phyloP scores from a whole-genome alignment of 2,888 invertebrate genomes.

The Lasioglossum villosulum region DNA sequence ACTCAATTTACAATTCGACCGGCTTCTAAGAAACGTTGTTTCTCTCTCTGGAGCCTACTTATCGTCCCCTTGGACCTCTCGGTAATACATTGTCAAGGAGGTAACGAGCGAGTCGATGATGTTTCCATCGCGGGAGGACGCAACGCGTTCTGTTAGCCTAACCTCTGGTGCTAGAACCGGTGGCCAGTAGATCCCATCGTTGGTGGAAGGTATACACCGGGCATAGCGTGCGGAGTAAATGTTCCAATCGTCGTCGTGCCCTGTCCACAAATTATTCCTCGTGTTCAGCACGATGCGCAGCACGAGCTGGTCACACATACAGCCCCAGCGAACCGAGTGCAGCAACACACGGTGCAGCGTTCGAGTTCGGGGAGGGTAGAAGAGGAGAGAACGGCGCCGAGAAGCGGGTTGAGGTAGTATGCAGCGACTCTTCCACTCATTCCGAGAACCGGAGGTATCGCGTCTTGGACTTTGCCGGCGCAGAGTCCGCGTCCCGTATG shows the following conservation, averaged over 20 bases:
- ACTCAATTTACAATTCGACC: slow-evolving; percentile 17
- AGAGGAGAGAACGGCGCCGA: slow-evolving; percentile 8
- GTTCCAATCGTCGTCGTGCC: slow-evolving; percentile 80
- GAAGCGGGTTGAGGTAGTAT: slow-evolving; percentile 8
- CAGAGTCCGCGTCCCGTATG: slow-evolving; percentile 76
- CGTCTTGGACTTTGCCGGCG: slow-evolving; percentile 69
- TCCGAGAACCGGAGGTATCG: slow-evolving; percentile 75
- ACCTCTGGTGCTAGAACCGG: slow-evolving; percentile 61
- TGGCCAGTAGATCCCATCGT: slow-evolving; percentile 71
- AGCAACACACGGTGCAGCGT: slow-evolving; percentile 48
- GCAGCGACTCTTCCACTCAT: slow-evolving; percentile 70
- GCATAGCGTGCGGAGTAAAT: slow-evolving; percentile 76
- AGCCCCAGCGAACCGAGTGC: slow-evolving; percentile 12
- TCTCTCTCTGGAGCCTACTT: not conserved
- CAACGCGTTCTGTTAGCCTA: slow-evolving; percentile 50
- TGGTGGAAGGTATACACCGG: slow-evolving; percentile 62
- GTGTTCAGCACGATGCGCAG: slow-evolving; percentile 77
- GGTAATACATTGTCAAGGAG: slow-evolving; percentile 12
- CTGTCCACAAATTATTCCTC: slow-evolving; percentile 83
- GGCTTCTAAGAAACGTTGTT: slow-evolving; percentile 8
- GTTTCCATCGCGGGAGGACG: slow-evolving; percentile 51
- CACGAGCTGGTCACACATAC: slow-evolving; percentile 71
- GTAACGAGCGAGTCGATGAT: slow-evolving; percentile 27
- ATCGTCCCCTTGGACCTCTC: slow-evolving; percentile 5
- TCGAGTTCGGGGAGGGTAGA: slow-evolving; percentile 20